These are phyloP conservation scores for Thamnaconus septentrionalis DNA, from an alignment of 2,113 vertebrate genomes.

Conservation along the genomic window DNA sequence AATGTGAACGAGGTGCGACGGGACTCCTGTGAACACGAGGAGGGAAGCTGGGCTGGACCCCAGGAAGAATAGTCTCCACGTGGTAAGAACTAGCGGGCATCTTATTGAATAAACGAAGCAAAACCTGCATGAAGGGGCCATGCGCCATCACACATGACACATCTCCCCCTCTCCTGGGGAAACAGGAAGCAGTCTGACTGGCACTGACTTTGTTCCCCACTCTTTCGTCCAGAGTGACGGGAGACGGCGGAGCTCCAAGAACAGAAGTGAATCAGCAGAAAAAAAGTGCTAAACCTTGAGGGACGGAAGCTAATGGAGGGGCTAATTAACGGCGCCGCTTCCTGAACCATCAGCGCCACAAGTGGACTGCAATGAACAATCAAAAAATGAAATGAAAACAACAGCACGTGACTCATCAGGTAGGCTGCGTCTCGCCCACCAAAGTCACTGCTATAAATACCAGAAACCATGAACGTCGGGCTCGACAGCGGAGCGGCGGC, in stretches of 20 bases:
- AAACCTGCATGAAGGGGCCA: too few relatives aligned
- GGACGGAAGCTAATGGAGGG: conserved; percentile 62
- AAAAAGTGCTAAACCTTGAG: conserved; percentile 54
- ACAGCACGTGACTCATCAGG: conserved; percentile 36
- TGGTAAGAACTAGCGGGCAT: too few relatives aligned
- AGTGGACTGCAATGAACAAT: conserved; percentile 59
- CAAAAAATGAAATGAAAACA: conserved; percentile 41
- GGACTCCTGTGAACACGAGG: too few relatives aligned
- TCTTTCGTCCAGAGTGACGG: conserved; percentile 24
- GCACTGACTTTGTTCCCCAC: conserved; percentile 3
- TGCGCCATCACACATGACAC: too few relatives aligned
- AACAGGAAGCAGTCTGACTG: conserved; percentile 46
- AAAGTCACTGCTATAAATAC: conserved; percentile 27
- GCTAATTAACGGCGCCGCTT: conserved; percentile 61
- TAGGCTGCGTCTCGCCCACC: conserved; percentile 13
- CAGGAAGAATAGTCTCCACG: too few relatives aligned
- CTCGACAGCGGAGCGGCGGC: conserved; percentile 28
- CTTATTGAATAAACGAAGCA: too few relatives aligned
- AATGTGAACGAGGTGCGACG: too few relatives aligned
- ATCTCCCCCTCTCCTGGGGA: conserved; percentile 6
- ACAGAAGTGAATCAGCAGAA: conserved; percentile 17
- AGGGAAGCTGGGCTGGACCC: too few relatives aligned
- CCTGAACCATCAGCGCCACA: conserved; percentile 54
- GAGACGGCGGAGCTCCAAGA: conserved; percentile 27
- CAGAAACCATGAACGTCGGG: conserved; percentile 35